Base-by-base conservation (phyloP, 2,113 vertebrate species). In the Neodon shergylaensis region DNA sequence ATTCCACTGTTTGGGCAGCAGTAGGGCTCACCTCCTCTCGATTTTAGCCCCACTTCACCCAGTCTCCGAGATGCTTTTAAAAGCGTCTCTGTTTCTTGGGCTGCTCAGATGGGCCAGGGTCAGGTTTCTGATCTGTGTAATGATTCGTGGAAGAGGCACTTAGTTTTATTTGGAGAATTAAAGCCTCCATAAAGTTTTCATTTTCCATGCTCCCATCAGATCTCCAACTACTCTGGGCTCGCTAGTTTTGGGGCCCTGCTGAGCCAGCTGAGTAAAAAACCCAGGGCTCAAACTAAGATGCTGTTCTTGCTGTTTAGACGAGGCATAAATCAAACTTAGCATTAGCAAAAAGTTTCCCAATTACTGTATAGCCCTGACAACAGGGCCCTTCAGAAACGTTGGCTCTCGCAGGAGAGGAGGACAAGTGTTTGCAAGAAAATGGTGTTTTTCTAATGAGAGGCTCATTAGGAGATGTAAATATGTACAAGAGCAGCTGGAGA, bases 61-160 rank as follows among this genome's bases (percentile, higher is more conserved):
- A 98, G 96, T 97, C 97, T 97, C 97, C 97, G 84, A 94, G 93
- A 98, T 90, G 77, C 93, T 96, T 97, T 97, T 94, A 97, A 98
- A 98, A 98, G 85, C 94, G 95, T 94, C 88, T 93, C 73, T 96
- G 97, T 95, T 98, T 78, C 96, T 96, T 0, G 49, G 73, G 78
- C 96, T 97, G 94, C 94, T 98, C 98, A 97, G 93, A 97, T 98
- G 92, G 92, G 94, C 90, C 95, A 97, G 95, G 94, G 95, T 98
- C 97, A 95, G 82, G 97, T 96, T 97, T 97, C 96, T 96, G 97
- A 97, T 96, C 95, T 97, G 96, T 97, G 98, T 97, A 97, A 97
- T 97, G 92, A 98, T 97, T 98, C 94, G 65, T 93, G 96, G 97
- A 98, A 97, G 90, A 98, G 93, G 94, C 95, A 91, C 91, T 98